A percentile compares a stretch with the other conserved stretches of the same genome.
Evolutionary conservation across 2,797 vertebrate genomes (phyloP).

Genomic region (Poecilia velifera): DNA sequence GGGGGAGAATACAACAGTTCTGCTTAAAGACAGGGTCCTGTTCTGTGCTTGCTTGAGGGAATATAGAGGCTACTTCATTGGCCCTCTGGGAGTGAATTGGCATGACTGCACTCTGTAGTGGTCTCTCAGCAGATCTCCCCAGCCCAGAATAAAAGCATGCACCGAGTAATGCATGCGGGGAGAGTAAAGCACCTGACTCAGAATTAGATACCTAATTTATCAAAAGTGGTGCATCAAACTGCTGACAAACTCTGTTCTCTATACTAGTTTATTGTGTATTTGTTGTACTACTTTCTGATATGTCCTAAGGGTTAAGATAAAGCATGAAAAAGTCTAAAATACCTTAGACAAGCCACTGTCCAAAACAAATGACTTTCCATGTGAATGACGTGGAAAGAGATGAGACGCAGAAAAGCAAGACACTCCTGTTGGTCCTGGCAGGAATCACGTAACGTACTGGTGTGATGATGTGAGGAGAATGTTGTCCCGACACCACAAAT

Average conservation of each 20-base stretch:
- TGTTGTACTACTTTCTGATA: constrained; percentile 50
- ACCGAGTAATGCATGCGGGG: constrained; percentile 12
- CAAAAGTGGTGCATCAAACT: constrained; percentile 17
- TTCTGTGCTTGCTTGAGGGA: constrained; percentile 43
- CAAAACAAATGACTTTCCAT: constrained; percentile 8
- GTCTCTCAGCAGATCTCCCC: constrained; percentile 41
- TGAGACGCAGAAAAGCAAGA: neutral
- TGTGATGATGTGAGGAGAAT: constrained; percentile 45
- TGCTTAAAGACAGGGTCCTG: constrained; percentile 34
- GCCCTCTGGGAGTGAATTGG: constrained; percentile 49
- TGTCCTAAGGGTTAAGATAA: constrained; percentile 24
- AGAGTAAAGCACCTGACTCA: constrained; percentile 16
- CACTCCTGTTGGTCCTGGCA: constrained; percentile 6
- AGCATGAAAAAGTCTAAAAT: neutral
- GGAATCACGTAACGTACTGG: constrained; percentile 21
- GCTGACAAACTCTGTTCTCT: constrained; percentile 22
- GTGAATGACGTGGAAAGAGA: neutral
- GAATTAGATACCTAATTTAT: constrained; percentile 9
- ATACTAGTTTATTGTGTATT: constrained; percentile 40
- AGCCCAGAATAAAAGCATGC: constrained; percentile 20
- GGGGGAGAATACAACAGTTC: neutral
- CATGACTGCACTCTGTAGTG: constrained; percentile 50
- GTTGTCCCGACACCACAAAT: constrained; percentile 39
- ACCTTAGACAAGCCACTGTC: neutral
- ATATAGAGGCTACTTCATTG: constrained; percentile 52